These are phyloP conservation scores for Solenodon paradoxus DNA, from an alignment of 2,113 vertebrate genomes.

Conservation along the genomic window DNA sequence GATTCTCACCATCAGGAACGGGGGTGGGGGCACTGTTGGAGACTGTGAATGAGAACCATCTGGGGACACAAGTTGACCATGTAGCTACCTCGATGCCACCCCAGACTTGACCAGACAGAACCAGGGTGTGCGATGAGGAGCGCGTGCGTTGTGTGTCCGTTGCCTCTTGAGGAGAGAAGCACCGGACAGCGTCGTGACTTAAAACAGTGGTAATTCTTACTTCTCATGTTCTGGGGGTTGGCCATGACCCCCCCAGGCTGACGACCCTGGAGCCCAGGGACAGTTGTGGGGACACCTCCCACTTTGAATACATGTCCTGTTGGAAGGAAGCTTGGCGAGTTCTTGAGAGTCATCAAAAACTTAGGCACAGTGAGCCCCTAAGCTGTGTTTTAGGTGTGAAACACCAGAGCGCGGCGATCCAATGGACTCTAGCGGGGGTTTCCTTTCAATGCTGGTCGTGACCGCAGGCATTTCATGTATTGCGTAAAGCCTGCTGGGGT, in stretches of 20 bases:
- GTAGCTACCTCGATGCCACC: not conserved
- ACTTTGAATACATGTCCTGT: not conserved
- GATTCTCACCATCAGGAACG: not conserved
- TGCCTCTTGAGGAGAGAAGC: not conserved
- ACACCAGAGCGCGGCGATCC: not conserved
- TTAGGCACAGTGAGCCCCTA: not conserved
- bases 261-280: not conserved
- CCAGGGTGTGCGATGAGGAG: not conserved
- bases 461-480: not conserved
- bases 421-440: not conserved
- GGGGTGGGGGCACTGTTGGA: rapidly evolving
- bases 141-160: not conserved
- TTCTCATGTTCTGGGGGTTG: not conserved
- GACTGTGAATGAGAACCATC: not conserved
- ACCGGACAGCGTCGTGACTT: not conserved
- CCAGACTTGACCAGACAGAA: not conserved
- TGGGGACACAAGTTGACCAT: not conserved
- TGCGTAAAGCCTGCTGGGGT: not conserved
- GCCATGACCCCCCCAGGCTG: no score
- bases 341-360: not conserved
- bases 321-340: not conserved
- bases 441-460: not conserved
- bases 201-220: not conserved
- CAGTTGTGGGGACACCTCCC: not conserved
- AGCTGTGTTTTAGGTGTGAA: not conserved